Evolutionary conservation across 2,888 invertebrate genomes (phyloP), one percentile per base, ranked within the genome.

Genomic region (Metellina segmentata): DNA sequence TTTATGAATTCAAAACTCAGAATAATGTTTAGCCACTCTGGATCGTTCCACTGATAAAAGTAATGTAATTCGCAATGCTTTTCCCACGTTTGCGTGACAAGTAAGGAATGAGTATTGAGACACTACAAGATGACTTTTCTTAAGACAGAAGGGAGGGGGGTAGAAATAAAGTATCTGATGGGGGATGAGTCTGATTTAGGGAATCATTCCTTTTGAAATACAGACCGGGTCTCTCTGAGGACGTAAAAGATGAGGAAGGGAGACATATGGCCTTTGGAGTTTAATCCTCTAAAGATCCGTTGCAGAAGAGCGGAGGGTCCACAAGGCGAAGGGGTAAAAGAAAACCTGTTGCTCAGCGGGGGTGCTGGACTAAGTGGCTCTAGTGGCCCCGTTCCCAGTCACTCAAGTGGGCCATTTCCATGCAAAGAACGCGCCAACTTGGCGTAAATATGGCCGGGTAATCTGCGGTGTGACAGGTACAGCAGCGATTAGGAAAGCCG

Each of bases 321-420:
- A 6, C 48, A 51, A 75, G 75, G 48, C 52, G 85, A 86, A 85
- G 72, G 72, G 82, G 53, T 81, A 81, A 34, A 61, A n/a, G 74
- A 83, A 85, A 87, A 89, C 91, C 89, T 88, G 88, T 92, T 88
- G 88, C 89, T 8, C 89, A 89, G 85, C 75, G 81, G 91, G 85
- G 91, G 74, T 75, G 74, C 85, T 69, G 51, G 20, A 11, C 69
- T 75, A 90, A 90, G 85, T 81, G 77, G 82, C 77, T 81, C 86
- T 85, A 72, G 86, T 79, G 71, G 81, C 78, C 77, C 81, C 87
- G 78, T 85, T 77, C 74, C 52, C 71, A 51, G 72, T 69, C 75
- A 51, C 49, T 91, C 91, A 92, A 92, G 83, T 89, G 91, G 89
- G 70, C 89, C 79, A 92, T 92, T 92, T 89, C 91, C 74, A 92